Evolutionary conservation across 2,888 invertebrate species (phyloP).

Genomic region (Eupithecia subumbrata): DNA sequence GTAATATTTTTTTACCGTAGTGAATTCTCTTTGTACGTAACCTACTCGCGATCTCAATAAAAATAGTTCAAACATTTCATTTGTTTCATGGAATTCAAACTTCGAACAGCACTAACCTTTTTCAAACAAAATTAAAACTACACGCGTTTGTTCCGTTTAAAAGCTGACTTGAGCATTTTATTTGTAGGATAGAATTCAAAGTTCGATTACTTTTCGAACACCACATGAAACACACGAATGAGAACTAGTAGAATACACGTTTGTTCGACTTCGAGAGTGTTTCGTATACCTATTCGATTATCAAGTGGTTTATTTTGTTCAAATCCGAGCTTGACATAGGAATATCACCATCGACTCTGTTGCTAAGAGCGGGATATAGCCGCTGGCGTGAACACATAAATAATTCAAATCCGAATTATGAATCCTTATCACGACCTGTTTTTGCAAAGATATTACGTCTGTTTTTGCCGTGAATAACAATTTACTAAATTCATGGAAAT

Average conservation of each 20-base stretch:
- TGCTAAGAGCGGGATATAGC: constrained; percentile 14
- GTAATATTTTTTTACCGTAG: neutral
- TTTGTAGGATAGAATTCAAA: neutral
- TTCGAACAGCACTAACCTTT: neutral
- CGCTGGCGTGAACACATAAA: constrained; percentile 31
- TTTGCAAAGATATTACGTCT: constrained; percentile 20
- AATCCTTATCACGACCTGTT: constrained; percentile 30
- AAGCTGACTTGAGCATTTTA: neutral
- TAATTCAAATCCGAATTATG: constrained; percentile 38
- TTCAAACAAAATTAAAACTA: constrained; percentile 3
- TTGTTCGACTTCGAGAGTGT: neutral
- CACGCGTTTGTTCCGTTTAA: neutral
- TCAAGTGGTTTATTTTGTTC: neutral
- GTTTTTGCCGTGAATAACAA: constrained; percentile 24
- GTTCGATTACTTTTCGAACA: neutral
- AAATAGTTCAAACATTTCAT: neutral
- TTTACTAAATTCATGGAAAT: constrained; percentile 15
- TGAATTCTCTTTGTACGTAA: neutral
- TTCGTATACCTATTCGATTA: neutral
- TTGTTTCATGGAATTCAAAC: neutral
- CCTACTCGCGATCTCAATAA: neutral
- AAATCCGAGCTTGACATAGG: neutral
- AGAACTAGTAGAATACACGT: neutral
- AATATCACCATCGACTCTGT: neutral
- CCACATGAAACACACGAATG: neutral